Base-by-base conservation (phyloP, 2,113 vertebrate species). In the Gorsachius goisagi region DNA sequence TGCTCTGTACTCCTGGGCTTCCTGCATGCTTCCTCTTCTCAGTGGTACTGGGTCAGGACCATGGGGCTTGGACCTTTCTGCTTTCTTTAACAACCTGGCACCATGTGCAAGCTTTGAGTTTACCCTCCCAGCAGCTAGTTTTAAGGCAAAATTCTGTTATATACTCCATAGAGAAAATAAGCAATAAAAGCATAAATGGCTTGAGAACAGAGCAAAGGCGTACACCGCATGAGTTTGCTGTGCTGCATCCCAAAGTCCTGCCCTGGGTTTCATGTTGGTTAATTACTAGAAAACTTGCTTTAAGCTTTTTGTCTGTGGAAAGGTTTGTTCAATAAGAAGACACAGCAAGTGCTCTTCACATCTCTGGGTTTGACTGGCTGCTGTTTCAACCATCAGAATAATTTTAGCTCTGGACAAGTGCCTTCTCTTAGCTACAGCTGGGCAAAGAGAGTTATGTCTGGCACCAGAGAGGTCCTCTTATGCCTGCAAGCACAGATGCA, bases 1-100 rank as follows among this genome's bases (percentile, higher is more conserved):
- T 67, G 3, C 35, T 23, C 22, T 4, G 5, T 0, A 1, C 9
- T 77, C 23, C 23, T 77, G 20, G 6, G 22, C 9, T 74, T 56
- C 14, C 32, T 69, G 28, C 20, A 14, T 58, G 20, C 15, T 45
- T 10, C 17, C 1, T 5, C 6, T 77, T 66, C 37, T 55, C 15
- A 22, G 44, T 9, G 19, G 13, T 58, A 16, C 49, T n/a, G 16
- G 20, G 12, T 37, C 13, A 39, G 27, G 23, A 32, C 32, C 7
- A 12, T 5, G 24, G 24, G 12, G 20, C 13, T 55, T 60, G 89
- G n/a, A 59, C 12, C 3, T 19, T 64, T 33, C 24, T 68, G 23
- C 33, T 47, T 63, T 73, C 9, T 72, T 55, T 22, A 77, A 39
- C n/a, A 44, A 12, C 27, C 9, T 44, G 32, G 32, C 6, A 17